Conservation (phyloP, 2,113 vertebrate species). For the Oreocharis arfaki region DNA sequence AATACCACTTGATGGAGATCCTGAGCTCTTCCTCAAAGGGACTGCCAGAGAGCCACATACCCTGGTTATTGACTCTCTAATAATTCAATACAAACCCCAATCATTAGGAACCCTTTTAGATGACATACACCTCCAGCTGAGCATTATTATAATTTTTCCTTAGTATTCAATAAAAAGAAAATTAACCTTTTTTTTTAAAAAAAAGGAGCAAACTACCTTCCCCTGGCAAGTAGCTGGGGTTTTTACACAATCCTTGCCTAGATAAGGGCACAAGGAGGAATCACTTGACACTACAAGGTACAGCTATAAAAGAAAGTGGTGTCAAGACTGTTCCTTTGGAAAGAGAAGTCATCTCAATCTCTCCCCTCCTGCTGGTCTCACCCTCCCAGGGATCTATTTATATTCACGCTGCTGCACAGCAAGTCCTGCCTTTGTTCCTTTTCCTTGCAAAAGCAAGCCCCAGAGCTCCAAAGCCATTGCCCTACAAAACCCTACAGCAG, state of each 20-base stretch:
- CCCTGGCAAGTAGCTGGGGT: background rate
- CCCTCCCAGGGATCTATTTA: constrained; percentile 25
- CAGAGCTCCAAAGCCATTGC: background rate
- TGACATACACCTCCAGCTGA: background rate
- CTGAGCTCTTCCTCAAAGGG: background rate
- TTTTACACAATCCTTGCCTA: background rate
- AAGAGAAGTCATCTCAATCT: background rate
- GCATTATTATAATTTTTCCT: background rate
- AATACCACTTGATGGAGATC: background rate
- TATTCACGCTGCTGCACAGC: background rate
- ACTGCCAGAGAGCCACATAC: background rate
- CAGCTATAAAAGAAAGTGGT: background rate
- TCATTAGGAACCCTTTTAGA: constrained; percentile 19
- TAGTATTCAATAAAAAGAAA: background rate
- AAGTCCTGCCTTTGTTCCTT: constrained; percentile 2
- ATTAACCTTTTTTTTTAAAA: background rate
- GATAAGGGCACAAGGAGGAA: constrained; percentile 10
- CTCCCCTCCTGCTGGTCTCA: background rate
- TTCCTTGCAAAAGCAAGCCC: background rate
- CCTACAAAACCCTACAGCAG: background rate
- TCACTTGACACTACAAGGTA: background rate
- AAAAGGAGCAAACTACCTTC: background rate
- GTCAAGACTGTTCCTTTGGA: background rate
- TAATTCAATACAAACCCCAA: background rate
- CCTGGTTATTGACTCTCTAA: background rate